Evolutionary conservation across 2,888 invertebrate species (phyloP).

Genomic region (Cylloceria caligata): DNA sequence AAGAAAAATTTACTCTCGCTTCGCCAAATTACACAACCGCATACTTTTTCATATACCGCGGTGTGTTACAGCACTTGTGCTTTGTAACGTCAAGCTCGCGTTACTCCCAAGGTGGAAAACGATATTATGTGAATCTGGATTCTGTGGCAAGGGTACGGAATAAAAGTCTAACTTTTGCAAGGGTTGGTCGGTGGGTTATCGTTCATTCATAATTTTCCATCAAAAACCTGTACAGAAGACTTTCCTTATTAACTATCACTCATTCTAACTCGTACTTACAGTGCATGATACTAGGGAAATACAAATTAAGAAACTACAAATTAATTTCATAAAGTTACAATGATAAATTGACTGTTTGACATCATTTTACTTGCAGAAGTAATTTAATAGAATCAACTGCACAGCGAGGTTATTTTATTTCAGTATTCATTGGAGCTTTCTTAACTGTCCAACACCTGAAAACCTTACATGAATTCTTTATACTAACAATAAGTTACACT

Average conservation of each 20-base stretch:
- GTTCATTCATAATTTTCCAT: not conserved
- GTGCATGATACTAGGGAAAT: not conserved
- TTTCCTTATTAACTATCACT: not conserved
- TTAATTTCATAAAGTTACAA: not conserved
- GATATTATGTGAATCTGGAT: not conserved
- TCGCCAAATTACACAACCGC: slow-evolving; percentile 61
- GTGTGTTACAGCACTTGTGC: slow-evolving; percentile 1
- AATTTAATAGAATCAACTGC: not conserved
- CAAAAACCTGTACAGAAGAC: not conserved
- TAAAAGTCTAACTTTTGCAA: not conserved
- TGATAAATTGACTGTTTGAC: not conserved
- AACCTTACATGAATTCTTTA: too few relatives aligned
- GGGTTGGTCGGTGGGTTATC: not conserved
- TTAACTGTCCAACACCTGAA: too few relatives aligned
- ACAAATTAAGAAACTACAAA: not conserved
- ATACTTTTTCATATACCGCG: slow-evolving; percentile 55
- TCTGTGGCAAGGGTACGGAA: not conserved
- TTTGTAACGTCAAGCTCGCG: slow-evolving; percentile 27
- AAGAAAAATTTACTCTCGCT: slow-evolving; percentile 65
- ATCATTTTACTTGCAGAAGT: not conserved
- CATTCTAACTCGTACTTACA: not conserved
- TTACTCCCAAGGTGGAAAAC: slow-evolving; percentile 21
- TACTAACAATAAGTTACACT: too few relatives aligned
- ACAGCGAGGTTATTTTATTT: too few relatives aligned
- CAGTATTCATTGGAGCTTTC: too few relatives aligned